These are phyloP conservation scores for Gila orcuttii DNA, from an alignment of 2,113 vertebrate genomes.

Conservation along the genomic window DNA sequence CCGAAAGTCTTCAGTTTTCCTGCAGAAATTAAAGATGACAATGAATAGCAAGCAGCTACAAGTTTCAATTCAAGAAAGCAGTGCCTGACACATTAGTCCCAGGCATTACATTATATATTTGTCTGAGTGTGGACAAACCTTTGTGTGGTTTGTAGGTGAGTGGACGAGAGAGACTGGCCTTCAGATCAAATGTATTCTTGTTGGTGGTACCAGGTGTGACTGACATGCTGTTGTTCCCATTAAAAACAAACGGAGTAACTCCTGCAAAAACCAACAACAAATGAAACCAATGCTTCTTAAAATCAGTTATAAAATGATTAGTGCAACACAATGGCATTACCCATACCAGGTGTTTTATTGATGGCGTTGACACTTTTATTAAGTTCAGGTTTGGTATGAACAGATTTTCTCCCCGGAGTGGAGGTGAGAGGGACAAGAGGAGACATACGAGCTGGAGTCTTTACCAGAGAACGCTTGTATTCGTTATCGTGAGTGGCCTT, in stretches of 20 bases:
- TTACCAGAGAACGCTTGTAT: constrained; percentile 83
- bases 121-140: constrained; percentile 70
- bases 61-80: background rate
- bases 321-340: background rate
- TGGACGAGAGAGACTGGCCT: constrained; percentile 89
- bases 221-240: constrained; percentile 63
- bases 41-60: background rate
- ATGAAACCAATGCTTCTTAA: background rate
- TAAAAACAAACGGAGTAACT: constrained; percentile 79
- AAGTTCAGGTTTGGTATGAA: constrained; percentile 66
- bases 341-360: constrained; percentile 52
- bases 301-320: background rate
- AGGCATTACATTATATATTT: background rate
- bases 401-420: constrained; percentile 61
- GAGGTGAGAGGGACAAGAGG: constrained; percentile 59
- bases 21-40: constrained; percentile 56
- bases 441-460: constrained; percentile 89
- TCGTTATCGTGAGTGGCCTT: constrained; percentile 87
- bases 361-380: background rate
- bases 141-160: constrained; percentile 90
- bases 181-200: constrained; percentile 86
- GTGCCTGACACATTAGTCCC: background rate
- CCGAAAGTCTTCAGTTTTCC: constrained; percentile 90
- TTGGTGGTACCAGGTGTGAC: constrained; percentile 77
- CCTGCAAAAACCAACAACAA: constrained; percentile 61